These are phyloP conservation scores for Eulacestoma nigropectus DNA, from an alignment of 2,113 vertebrate species.

Conservation along the genomic window DNA sequence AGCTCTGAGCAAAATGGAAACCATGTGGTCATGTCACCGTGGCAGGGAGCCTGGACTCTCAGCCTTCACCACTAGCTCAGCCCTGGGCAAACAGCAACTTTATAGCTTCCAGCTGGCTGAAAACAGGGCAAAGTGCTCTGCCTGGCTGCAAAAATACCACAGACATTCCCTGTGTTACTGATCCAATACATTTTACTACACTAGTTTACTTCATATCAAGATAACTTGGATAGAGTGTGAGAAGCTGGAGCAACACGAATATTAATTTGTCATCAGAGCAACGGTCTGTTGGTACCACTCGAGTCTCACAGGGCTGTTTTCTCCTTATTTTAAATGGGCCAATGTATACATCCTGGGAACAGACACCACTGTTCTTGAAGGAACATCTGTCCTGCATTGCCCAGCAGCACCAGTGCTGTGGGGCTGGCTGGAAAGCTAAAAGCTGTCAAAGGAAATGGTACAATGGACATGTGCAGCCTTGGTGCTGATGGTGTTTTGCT, in stretches of 20 bases:
- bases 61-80: neutral
- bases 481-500: neutral
- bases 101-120: neutral
- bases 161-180: neutral
- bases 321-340: neutral
- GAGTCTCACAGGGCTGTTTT: neutral
- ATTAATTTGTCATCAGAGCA: neutral
- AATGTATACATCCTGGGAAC: neutral
- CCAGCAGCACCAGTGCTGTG: neutral
- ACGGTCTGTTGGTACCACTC: neutral
- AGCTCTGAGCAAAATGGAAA: neutral
- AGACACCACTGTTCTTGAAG: neutral
- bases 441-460: neutral
- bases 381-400: neutral
- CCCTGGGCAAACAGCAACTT: neutral
- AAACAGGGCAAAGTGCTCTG: neutral
- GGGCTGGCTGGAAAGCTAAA: neutral
- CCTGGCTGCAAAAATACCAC: neutral
- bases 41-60: neutral
- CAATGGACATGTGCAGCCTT: rapidly evolving
- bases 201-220: neutral
- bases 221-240: neutral
- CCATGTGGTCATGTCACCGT: neutral
- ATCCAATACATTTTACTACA: neutral
- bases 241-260: neutral